Evolutionary conservation across 2,888 invertebrate genomes (phyloP).

Genomic region (Drosophila crucigera): DNA sequence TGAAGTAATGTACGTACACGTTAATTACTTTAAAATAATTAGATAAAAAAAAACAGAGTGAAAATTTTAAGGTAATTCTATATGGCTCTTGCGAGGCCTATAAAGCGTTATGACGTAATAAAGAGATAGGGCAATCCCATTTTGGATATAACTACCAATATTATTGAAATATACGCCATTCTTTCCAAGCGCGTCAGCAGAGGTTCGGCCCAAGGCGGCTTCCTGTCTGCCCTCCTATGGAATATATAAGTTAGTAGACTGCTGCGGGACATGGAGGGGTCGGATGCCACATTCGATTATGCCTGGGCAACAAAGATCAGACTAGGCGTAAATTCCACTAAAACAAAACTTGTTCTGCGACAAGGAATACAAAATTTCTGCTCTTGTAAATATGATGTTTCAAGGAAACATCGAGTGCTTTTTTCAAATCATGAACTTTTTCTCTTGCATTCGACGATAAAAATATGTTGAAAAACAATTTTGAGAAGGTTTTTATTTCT

Average conservation of each 20-base stretch:
- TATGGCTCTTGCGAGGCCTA: not conserved
- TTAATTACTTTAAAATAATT: not conserved
- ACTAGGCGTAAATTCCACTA: not conserved
- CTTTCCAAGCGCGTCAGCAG: no score
- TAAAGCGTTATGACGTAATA: not conserved
- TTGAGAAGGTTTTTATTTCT: conserved; percentile 2
- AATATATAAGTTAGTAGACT: no score
- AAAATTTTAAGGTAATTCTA: not conserved
- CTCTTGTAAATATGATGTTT: conserved; percentile 1
- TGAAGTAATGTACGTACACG: not conserved
- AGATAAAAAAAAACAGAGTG: not conserved
- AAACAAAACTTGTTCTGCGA: not conserved
- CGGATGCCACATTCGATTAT: no score
- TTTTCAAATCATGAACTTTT: conserved; percentile 2
- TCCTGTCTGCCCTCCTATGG: no score
- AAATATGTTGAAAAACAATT: not conserved
- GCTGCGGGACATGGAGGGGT: no score
- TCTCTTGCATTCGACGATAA: not conserved
- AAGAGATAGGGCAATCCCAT: no score
- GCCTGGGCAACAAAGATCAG: not conserved
- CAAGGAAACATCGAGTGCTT: no score
- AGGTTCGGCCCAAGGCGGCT: not conserved
- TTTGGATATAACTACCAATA: no score
- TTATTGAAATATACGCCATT: not conserved
- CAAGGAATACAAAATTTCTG: not conserved